Percentiles rank a stretch among this genome's conserved stretches.
Conservation (phyloP, 1,140 invertebrate genomes). For the Lordiphosa stackelbergi region DNA sequence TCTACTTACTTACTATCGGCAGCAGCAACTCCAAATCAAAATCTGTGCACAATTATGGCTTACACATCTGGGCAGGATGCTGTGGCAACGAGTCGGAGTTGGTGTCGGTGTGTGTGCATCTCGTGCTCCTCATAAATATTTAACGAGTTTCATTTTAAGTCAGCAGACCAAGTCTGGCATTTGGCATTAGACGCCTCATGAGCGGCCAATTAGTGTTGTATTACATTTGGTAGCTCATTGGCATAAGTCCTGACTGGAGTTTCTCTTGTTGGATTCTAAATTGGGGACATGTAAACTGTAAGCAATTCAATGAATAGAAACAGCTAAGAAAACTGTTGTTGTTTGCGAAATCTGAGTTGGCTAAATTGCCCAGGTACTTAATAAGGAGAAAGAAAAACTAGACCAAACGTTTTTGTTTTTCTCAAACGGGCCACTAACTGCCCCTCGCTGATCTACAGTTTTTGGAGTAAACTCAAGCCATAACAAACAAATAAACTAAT, state of each 20-base stretch:
- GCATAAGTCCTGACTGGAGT: slow-evolving; percentile 16
- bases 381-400: too few species aligned
- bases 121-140: slow-evolving; percentile 74
- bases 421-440: too few species aligned
- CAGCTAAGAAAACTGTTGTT: slow-evolving; percentile 14
- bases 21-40: slow-evolving; percentile 60
- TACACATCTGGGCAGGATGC: slow-evolving; percentile 63
- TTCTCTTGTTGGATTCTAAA: slow-evolving; percentile 30
- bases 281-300: slow-evolving; percentile 52
- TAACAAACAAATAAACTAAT: too few species aligned
- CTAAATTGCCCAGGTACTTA: too few species aligned
- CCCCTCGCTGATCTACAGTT: too few species aligned
- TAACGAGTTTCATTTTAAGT: slow-evolving; percentile 67
- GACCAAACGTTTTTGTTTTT: too few species aligned
- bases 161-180: slow-evolving; percentile 36
- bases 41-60: slow-evolving; percentile 70
- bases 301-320: slow-evolving; percentile 21
- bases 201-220: slow-evolving; percentile 72
- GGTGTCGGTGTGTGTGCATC: slow-evolving; percentile 39
- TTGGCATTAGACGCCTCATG: slow-evolving; percentile 70
- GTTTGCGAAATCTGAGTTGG: slow-evolving; percentile 32
- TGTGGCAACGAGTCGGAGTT: slow-evolving; percentile 2
- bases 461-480: too few species aligned
- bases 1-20: slow-evolving; percentile 9
- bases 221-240: slow-evolving; percentile 64